phyloP scores from a whole-genome alignment of 2,113 vertebrate species.

The Mobula hypostoma region DNA sequence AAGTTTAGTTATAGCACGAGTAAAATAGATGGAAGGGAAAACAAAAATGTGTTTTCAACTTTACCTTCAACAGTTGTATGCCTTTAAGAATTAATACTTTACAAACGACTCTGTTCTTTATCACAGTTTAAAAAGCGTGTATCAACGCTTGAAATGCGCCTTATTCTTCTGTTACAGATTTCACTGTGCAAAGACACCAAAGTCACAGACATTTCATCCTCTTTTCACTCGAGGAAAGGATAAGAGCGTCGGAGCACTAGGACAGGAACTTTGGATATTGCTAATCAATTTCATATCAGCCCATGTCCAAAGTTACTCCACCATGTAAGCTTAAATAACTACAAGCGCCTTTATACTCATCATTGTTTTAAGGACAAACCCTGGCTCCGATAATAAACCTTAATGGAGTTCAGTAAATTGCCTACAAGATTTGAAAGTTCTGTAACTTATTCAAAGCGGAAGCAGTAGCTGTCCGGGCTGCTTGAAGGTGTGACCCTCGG shows the following conservation, averaged over 20 bases:
- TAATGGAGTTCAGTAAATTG: neutral
- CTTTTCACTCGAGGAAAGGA: neutral
- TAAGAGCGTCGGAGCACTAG: too few species aligned
- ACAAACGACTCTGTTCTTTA: neutral
- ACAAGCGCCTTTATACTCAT: neutral
- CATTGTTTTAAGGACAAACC: neutral
- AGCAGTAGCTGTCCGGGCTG: neutral
- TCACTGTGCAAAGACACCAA: neutral
- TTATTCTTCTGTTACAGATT: too few species aligned
- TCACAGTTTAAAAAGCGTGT: neutral
- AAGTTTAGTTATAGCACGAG: neutral
- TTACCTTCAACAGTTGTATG: neutral
- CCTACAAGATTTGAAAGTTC: neutral
- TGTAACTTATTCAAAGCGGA: neutral
- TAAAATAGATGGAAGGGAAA: neutral
- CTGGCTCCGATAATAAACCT: neutral
- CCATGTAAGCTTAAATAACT: neutral
- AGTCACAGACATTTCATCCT: neutral
- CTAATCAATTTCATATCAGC: neutral
- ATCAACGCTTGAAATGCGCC: neutral
- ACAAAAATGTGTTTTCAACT: neutral
- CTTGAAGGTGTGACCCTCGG: constrained; percentile 8
- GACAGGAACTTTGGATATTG: neutral
- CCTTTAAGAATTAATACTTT: neutral
- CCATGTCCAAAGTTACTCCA: neutral